Base-by-base conservation (phyloP, 2,113 vertebrate genomes). In the Ammodytes dubius region DNA sequence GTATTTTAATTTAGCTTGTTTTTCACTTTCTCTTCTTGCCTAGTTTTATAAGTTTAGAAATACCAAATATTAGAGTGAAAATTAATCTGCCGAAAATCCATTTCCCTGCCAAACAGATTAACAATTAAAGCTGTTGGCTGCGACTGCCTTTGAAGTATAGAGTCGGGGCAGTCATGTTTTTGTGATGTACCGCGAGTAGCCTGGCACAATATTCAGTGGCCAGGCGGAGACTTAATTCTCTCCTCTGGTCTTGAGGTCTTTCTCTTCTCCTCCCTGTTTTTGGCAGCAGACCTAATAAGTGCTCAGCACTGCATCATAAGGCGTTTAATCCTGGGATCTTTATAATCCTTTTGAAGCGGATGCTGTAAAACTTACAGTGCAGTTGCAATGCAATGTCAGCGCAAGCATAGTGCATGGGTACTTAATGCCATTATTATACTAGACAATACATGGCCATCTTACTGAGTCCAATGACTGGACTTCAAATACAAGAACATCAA, bases 61-160 rank as follows among this genome's bases (percentile, higher is more conserved):
- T 72, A 67, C 65, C 77, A 86, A 83, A 85, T 86, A 79, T 82
- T 74, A 58, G 75, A 66, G 14, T 50, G 52, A 88, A 27, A 86
- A 74, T 70, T 78, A 82, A 87, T 91, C 75, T 61, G 65, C 70
- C 53, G 52, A 74, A 87, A 87, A 84, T 80, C 81, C 85, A 76
- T 89, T 69, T 72, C 71, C 39, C 52, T 61, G 57, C 56, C 82
- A 85, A 79, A 85, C 79, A 85, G 69, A 90, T 88, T 84, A 89
- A 85, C 83, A 88, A 85, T 86, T 85, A 87, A 90, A 84, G 83
- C 82, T 89, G 74, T 82, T 53, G 79, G 89, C 81, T 12, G 45
- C 67, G 77, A 78, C 60, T 42, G 76, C 50, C 76, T 89, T 93
- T 90, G 85, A 88, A 88, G 85, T 87, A 63, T 39, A 76, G 81